Percentiles rank a stretch among this genome's conserved stretches.
Conservation (phyloP, 2,888 invertebrate species). For the Poecilobothrus nobilitatus region DNA sequence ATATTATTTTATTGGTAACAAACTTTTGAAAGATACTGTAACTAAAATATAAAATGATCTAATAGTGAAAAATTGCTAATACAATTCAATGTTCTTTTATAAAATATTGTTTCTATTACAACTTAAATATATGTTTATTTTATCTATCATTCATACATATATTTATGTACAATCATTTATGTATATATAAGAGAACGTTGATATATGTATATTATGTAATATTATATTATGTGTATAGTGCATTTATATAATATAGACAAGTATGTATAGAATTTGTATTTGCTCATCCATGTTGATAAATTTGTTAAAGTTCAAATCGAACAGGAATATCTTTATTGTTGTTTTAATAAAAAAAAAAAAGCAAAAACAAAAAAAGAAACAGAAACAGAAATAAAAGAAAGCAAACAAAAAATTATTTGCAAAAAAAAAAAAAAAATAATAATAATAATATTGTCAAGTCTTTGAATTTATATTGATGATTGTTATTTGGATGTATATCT, state of each 20-base stretch:
- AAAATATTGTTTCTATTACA: constrained; percentile 1
- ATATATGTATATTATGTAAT: not conserved
- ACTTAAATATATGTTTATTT: not conserved
- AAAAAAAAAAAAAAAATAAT: no score
- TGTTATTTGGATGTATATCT: not conserved
- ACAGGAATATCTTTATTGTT: not conserved
- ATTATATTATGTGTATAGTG: no score
- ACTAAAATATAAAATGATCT: no score
- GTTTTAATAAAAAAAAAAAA: no score
- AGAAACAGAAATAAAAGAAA: not conserved
- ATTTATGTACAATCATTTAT: not conserved
- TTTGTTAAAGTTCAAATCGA: not conserved
- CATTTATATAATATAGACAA: no score
- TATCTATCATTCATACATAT: not conserved
- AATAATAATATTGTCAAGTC: not conserved
- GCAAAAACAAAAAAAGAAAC: not conserved
- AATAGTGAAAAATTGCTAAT: not conserved
- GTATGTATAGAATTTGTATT: not conserved
- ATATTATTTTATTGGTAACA: no score
- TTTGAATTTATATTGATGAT: not conserved
- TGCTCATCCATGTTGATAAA: not conserved
- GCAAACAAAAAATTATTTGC: not conserved
- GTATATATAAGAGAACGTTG: not conserved
- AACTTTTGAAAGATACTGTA: no score
- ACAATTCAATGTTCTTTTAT: not conserved